Conservation (phyloP, 2,113 vertebrate species). For the Formicarius rufipectus region DNA sequence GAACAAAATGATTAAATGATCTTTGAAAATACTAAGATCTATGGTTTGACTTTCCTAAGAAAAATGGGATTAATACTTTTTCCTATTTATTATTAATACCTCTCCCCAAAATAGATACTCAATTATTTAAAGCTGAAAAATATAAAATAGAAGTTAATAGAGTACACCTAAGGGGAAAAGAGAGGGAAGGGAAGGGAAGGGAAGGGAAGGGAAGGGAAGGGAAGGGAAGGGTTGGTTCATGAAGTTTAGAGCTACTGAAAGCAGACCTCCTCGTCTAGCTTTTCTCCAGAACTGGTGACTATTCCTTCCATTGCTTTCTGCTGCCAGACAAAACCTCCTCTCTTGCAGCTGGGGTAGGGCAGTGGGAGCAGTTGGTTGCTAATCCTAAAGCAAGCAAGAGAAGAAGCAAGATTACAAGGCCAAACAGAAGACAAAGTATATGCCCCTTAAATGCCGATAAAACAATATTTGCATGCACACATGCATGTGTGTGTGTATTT, state of each 20-base stretch:
- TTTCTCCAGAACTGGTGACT: neutral
- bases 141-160: neutral
- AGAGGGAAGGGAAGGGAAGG: too few species aligned
- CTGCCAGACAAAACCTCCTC: neutral
- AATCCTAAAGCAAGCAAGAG: neutral
- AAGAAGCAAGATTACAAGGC: neutral
- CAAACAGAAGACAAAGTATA: neutral
- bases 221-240: too few species aligned
- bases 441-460: neutral
- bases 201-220: too few species aligned
- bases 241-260: neutral
- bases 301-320: neutral
- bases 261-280: neutral
- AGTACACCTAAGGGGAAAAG: neutral
- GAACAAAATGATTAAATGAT: slow-evolving; percentile 27
- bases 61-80: neutral
- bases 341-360: neutral
- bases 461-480: neutral
- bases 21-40: slow-evolving; percentile 8
- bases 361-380: neutral
- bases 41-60: neutral
- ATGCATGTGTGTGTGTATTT: neutral
- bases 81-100: neutral
- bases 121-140: neutral
- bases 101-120: neutral